A percentile compares a stretch with the other conserved stretches of the same genome.
Conservation (phyloP, 1,140 invertebrate genomes). For the Drosophila pectinifera region DNA sequence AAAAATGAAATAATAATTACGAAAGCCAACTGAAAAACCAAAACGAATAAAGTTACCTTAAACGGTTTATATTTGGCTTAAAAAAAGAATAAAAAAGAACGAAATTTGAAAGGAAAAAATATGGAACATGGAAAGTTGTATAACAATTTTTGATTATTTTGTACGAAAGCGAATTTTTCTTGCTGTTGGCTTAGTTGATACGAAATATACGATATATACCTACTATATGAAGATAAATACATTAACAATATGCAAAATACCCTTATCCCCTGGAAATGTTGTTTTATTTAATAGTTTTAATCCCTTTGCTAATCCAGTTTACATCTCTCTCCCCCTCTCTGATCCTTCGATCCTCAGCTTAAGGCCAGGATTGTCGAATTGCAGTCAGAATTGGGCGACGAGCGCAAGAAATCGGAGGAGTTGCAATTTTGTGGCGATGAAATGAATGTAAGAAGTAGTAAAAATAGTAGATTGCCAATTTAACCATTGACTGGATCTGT, state of each 20-base stretch:
- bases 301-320: constrained; percentile 41
- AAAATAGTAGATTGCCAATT: not conserved
- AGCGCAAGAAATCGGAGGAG: constrained; percentile 95
- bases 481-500: constrained; percentile 39
- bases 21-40: constrained; percentile 47
- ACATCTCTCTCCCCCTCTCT: constrained; percentile 21
- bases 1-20: constrained; percentile 3
- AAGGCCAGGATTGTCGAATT: constrained; percentile 85
- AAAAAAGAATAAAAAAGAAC: constrained; percentile 30
- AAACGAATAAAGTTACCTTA: constrained; percentile 46
- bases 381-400: constrained; percentile 91
- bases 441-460: constrained; percentile 88
- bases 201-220: constrained; percentile 68
- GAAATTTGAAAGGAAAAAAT: constrained; percentile 34
- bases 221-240: constrained; percentile 62
- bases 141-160: constrained; percentile 62
- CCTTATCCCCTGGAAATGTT: constrained; percentile 30
- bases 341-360: constrained; percentile 51
- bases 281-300: constrained; percentile 62
- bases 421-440: constrained; percentile 92
- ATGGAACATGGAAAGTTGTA: constrained; percentile 64
- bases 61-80: constrained; percentile 43
- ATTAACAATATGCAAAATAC: constrained; percentile 66
- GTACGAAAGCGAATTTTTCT: constrained; percentile 83
- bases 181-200: constrained; percentile 82